Evolutionary conservation across 2,113 vertebrate species (phyloP), one percentile per base, ranked within the genome.

Genomic region (Centropus bengalensis): DNA sequence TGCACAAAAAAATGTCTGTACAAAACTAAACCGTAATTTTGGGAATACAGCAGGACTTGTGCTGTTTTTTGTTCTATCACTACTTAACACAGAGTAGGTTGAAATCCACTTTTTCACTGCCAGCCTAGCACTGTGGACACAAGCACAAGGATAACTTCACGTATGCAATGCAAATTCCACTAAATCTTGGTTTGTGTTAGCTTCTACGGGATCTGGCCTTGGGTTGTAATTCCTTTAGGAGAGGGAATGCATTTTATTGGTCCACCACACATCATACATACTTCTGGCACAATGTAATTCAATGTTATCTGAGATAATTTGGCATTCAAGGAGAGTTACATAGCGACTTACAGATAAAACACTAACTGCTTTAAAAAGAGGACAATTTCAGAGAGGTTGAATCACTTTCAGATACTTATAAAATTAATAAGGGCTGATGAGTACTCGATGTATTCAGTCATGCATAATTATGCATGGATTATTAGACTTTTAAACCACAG

Each of bases 401-500:
- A 94, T 90, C 23, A 70, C n/a, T 88, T 88, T 79, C 80, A 82
- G 76, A 44, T 84, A 91, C 42, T 84, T 77, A 32, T 1, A 70
- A 71, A 67, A 71, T 44, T 60, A 55, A 45, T 71, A 68, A 76
- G 30, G 71, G 73, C 14, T 85, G 68, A 67, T 75, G 62, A 96
- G 93, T 80, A 76, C 79, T 67, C 86, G 60, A 23, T 63, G 26
- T 89, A 63, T 77, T 89, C 76, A 81, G 82, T 74, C 49, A 76
- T 77, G 56, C 60, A 64, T 63, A 91, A 74, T 91, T 83, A 54
- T 87, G 47, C 82, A 78, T 38, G 86, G 32, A 83, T 68, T 94
- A 67, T 90, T 82, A 94, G 94, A 96, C 90, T 96, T 96, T 84
- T 95, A 90, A 96, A 95, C 86, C 69, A 94, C 95, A 89, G 86